A percentile compares a stretch with the other conserved stretches of the same genome.
phyloP scores from a whole-genome alignment of 1,140 invertebrate genomes.

The Hycleus cichorii region DNA sequence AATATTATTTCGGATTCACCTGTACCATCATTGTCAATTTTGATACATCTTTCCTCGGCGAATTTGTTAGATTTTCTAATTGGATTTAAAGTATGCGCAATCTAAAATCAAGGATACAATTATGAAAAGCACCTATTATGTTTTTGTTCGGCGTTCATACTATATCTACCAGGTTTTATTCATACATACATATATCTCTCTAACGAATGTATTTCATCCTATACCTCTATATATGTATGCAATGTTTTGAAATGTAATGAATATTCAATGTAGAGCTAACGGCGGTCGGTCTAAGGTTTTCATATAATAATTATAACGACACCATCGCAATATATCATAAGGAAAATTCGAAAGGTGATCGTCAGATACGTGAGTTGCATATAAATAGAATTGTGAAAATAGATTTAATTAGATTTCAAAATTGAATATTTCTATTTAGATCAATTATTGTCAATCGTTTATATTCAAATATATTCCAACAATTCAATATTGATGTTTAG shows the following conservation, averaged over 20 bases:
- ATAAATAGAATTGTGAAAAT: conserved; percentile 15
- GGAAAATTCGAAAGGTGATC: conserved; percentile 30
- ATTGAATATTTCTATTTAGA: conserved; percentile 20
- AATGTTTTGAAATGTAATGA: conserved; percentile 27
- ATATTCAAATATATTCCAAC: background rate
- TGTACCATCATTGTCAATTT: too few relatives aligned
- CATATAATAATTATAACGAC: conserved; percentile 29
- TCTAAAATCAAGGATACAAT: background rate
- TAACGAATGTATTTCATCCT: conserved; percentile 15
- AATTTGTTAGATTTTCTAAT: too few relatives aligned
- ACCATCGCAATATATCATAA: conserved; percentile 29
- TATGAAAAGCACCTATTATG: conserved; percentile 15
- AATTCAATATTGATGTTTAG: too few relatives aligned
- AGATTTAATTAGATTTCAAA: conserved; percentile 20
- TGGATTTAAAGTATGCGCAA: too few relatives aligned
- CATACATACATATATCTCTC: conserved; percentile 15
- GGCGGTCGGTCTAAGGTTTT: conserved; percentile 32
- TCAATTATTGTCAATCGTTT: conserved; percentile 6
- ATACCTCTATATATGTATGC: conserved; percentile 15
- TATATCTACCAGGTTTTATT: conserved; percentile 12
- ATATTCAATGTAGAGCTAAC: conserved; percentile 29
- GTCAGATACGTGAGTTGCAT: conserved; percentile 29
- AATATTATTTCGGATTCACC: background rate
- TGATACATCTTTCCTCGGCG: too few relatives aligned
- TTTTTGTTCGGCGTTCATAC: conserved; percentile 7